These are phyloP conservation scores for Leptonema lineaticorne DNA, from an alignment of 1,140 invertebrate genomes.

Conservation along the genomic window DNA sequence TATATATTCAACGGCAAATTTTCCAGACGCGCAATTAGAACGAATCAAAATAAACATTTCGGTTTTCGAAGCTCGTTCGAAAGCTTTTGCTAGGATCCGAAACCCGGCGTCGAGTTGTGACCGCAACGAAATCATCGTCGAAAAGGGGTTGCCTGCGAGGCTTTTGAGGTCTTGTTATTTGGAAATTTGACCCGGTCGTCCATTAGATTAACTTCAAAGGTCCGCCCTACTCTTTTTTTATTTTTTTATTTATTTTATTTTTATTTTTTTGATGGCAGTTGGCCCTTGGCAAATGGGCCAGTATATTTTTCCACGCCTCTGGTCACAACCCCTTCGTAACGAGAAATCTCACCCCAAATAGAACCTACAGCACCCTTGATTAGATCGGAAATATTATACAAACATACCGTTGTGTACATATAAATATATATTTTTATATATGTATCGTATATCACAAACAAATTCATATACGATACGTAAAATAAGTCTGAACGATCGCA, in stretches of 20 bases:
- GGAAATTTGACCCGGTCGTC: not conserved
- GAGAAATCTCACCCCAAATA: not conserved
- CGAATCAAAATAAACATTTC: too few relatives aligned
- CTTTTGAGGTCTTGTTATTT: constrained; percentile 3
- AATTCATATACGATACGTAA: too few relatives aligned
- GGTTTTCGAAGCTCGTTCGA: too few relatives aligned
- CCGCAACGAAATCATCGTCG: not conserved
- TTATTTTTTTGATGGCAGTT: not conserved
- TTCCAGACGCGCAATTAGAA: not conserved
- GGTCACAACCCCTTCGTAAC: not conserved
- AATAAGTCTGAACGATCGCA: too few relatives aligned
- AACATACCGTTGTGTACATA: not conserved
- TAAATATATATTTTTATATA: not conserved
- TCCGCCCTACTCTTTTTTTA: too few relatives aligned
- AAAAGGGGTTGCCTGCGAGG: not conserved
- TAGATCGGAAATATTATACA: not conserved
- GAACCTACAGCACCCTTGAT: not conserved
- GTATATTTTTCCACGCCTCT: constrained; percentile 6
- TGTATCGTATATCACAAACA: too few relatives aligned
- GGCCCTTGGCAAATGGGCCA: not conserved
- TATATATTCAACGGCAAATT: not conserved
- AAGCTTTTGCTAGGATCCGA: not conserved
- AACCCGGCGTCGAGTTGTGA: not conserved
- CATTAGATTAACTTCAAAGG: constrained; percentile 23
- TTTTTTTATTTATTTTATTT: too few relatives aligned